Evolutionary conservation across 2,113 vertebrate species (phyloP).

Genomic region (Reinhardtius hippoglossoides): DNA sequence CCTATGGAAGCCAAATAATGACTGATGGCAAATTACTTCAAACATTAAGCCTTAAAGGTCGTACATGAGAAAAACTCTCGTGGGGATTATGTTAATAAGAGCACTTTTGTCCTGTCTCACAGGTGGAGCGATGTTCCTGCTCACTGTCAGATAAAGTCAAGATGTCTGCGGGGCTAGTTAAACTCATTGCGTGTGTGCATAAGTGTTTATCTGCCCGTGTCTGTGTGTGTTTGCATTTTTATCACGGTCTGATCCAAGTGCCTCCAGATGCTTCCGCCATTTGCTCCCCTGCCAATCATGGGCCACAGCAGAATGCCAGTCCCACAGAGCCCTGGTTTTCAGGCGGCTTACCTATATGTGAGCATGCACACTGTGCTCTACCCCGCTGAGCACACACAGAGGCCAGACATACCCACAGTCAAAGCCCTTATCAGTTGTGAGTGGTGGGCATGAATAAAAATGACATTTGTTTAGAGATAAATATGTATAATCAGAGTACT

Average conservation of each 20-base stretch:
- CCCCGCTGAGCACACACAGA: conserved; percentile 9
- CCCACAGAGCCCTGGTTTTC: conserved; percentile 53
- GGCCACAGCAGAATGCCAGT: conserved; percentile 61
- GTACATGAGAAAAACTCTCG: conserved; percentile 36
- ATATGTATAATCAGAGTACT: background rate
- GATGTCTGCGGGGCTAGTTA: conserved; percentile 34
- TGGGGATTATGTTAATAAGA: conserved; percentile 62
- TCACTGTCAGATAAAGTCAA: conserved; percentile 31
- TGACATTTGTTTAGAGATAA: background rate
- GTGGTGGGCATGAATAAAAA: background rate
- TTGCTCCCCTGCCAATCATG: conserved; percentile 80
- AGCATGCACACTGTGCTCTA: conserved; percentile 12
- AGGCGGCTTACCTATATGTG: conserved; percentile 53
- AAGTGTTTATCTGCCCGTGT: background rate
- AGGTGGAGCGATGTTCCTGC: conserved; percentile 57
- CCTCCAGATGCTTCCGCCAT: conserved; percentile 75
- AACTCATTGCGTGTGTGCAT: background rate
- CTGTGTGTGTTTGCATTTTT: conserved; percentile 41
- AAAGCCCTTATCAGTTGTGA: background rate
- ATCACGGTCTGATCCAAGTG: conserved; percentile 57
- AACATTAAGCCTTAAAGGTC: conserved; percentile 55
- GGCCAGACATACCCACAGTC: background rate
- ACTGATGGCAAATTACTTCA: conserved; percentile 58
- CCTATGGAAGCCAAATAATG: conserved; percentile 40
- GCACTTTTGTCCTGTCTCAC: conserved; percentile 42